These are phyloP conservation scores for Heliconius charithonia DNA, from an alignment of 2,888 invertebrate genomes.

Conservation along the genomic window DNA sequence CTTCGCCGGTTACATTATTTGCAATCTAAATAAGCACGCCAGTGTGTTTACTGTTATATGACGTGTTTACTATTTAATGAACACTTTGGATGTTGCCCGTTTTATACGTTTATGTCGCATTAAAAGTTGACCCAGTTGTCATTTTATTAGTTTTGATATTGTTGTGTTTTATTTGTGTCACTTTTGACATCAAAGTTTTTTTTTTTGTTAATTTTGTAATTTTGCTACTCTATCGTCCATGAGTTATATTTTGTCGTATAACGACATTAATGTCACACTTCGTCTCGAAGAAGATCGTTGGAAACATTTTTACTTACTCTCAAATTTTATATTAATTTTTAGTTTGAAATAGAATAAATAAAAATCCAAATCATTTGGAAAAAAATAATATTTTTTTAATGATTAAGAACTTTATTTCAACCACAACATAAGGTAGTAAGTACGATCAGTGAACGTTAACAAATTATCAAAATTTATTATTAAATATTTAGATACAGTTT, in stretches of 20 bases:
- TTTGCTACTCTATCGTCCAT: not conserved
- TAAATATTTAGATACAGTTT: not conserved
- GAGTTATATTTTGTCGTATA: not conserved
- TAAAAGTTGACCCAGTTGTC: conserved; percentile 10
- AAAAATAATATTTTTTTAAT: too few relatives aligned
- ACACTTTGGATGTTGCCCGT: conserved; percentile 54
- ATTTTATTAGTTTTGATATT: conserved; percentile 19
- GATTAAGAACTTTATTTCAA: too few relatives aligned
- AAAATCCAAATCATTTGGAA: not conserved
- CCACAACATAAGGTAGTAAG: too few relatives aligned
- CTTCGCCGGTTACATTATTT: conserved; percentile 73
- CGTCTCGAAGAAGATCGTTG: not conserved
- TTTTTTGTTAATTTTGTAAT: not conserved
- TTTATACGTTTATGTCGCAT: conserved; percentile 47
- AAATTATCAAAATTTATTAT: not conserved
- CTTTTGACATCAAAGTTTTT: not conserved
- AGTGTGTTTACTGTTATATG: conserved; percentile 69
- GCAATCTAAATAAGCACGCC: conserved; percentile 69
- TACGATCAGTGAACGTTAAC: not conserved
- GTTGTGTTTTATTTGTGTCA: not conserved
- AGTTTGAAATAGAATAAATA: not conserved
- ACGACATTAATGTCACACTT: not conserved
- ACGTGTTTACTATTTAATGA: conserved; percentile 40
- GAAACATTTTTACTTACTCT: not conserved
- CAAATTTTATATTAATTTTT: not conserved